A percentile compares a stretch with the other conserved stretches of the same genome.
Evolutionary conservation across 2,888 invertebrate genomes (phyloP).

Genomic region (Lycocerus yunnanus): DNA sequence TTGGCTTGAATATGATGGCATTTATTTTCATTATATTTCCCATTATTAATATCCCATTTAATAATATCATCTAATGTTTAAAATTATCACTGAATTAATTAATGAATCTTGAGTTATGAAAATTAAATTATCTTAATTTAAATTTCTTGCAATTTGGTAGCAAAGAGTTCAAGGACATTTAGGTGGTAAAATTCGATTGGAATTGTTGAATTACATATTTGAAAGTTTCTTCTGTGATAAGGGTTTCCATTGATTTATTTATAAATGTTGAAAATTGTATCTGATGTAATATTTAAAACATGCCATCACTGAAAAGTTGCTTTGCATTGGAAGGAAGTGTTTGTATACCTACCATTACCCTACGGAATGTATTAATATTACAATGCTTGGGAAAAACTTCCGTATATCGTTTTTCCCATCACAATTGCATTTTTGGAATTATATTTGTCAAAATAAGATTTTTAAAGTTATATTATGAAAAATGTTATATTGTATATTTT

Average conservation of each 20-base stretch:
- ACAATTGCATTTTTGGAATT: background rate
- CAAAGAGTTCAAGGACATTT: background rate
- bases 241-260: background rate
- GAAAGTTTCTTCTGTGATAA: background rate
- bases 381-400: background rate
- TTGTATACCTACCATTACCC: background rate
- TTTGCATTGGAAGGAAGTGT: slow-evolving; percentile 5
- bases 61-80: background rate
- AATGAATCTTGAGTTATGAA: too few relatives aligned
- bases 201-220: background rate
- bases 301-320: background rate
- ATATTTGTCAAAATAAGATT: background rate
- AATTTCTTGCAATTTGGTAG: too few relatives aligned
- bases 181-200: background rate
- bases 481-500: background rate
- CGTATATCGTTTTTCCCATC: background rate
- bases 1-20: slow-evolving; percentile 34
- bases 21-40: background rate
- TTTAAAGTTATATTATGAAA: background rate
- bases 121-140: too few relatives aligned
- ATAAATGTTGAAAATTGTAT: background rate
- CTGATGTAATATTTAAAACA: background rate
- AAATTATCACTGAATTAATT: background rate
- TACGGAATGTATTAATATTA: background rate
- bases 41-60: background rate